Percentiles rank a stretch among this genome's conserved stretches.
Evolutionary conservation across 1,140 invertebrate genomes (phyloP).

Genomic region (Brachionus koreanus): DNA sequence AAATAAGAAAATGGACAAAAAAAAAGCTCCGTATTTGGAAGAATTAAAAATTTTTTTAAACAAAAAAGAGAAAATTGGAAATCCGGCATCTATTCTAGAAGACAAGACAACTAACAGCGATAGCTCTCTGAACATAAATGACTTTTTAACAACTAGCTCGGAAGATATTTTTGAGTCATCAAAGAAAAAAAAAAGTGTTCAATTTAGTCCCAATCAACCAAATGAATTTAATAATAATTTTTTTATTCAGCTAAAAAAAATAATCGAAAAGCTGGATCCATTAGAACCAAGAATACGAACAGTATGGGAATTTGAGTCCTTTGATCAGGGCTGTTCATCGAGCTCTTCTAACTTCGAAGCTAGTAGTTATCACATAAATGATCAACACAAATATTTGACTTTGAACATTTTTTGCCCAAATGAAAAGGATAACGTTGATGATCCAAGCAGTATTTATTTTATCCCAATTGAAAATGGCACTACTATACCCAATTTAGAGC

Average conservation of each 20-base stretch:
- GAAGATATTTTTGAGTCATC: neutral
- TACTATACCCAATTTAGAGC: neutral
- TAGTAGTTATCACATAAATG: neutral
- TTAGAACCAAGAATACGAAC: neutral
- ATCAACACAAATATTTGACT: neutral
- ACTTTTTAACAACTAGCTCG: neutral
- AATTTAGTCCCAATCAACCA: neutral
- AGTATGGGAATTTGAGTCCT: slow-evolving; percentile 1
- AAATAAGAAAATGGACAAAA: neutral
- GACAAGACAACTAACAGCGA: neutral
- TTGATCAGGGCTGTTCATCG: neutral
- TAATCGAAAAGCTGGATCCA: neutral
- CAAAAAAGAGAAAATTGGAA: neutral
- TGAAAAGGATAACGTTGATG: neutral
- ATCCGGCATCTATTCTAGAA: neutral
- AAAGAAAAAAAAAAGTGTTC: neutral
- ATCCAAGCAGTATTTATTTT: neutral
- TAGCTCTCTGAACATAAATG: neutral
- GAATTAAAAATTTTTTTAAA: neutral
- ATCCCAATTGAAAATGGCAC: neutral
- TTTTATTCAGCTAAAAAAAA: neutral
- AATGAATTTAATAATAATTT: neutral
- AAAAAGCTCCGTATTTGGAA: neutral
- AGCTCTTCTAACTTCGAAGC: neutral
- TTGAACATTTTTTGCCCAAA: neutral